A percentile compares a stretch with the other conserved stretches of the same genome.
These are phyloP conservation scores for Tetranychus cinnabarinus DNA, from an alignment of 1,140 invertebrate species.

Conservation along the genomic window DNA sequence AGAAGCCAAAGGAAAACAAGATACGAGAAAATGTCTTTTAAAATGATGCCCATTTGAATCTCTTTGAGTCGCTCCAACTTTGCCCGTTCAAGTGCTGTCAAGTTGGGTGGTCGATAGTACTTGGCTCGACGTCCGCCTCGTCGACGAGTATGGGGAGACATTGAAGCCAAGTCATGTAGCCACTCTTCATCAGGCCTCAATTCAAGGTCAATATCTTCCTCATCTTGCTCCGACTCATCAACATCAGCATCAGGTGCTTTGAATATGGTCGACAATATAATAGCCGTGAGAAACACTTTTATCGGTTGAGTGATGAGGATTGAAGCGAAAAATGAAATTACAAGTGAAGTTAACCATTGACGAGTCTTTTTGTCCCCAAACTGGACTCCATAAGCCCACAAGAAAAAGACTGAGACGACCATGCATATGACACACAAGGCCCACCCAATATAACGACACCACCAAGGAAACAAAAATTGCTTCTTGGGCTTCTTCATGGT, in stretches of 20 bases:
- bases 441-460: slow-evolving; percentile 27
- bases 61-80: slow-evolving; percentile 23
- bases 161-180: slow-evolving; percentile 10
- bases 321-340: slow-evolving; percentile 29
- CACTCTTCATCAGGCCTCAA: slow-evolving; percentile 17
- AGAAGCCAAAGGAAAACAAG: slow-evolving; percentile 28
- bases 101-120: slow-evolving; percentile 18
- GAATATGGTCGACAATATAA: slow-evolving; percentile 26
- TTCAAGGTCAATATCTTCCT: slow-evolving; percentile 19
- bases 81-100: slow-evolving; percentile 20
- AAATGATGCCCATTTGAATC: slow-evolving; percentile 24
- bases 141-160: background rate
- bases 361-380: slow-evolving; percentile 30
- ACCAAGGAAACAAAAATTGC: slow-evolving; percentile 24
- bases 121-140: slow-evolving; percentile 8
- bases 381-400: slow-evolving; percentile 29
- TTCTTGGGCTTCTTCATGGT: slow-evolving; percentile 7
- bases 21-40: slow-evolving; percentile 27
- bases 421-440: slow-evolving; percentile 22
- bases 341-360: slow-evolving; percentile 30
- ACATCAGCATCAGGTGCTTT: slow-evolving; percentile 25
- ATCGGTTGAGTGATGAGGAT: slow-evolving; percentile 31
- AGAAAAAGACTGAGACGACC: slow-evolving; percentile 23
- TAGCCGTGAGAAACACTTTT: slow-evolving; percentile 27
- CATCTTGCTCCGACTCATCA: slow-evolving; percentile 27